Percentiles rank a stretch among this genome's conserved stretches.
phyloP scores from a whole-genome alignment of 2,113 vertebrate genomes.

The Sorex araneus region DNA sequence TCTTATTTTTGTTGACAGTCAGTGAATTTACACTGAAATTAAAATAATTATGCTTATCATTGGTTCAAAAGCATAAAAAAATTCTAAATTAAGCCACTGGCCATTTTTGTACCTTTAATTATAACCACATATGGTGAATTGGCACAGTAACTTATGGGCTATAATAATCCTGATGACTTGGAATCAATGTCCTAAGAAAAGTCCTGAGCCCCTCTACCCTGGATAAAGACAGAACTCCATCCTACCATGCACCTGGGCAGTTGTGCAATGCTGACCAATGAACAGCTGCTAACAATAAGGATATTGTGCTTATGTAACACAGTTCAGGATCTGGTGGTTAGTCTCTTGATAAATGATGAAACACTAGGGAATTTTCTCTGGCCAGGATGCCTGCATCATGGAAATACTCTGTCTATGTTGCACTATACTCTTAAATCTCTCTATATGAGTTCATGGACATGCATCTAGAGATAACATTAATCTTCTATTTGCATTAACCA shows the following conservation, averaged over 20 bases:
- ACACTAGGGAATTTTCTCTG: constrained; percentile 83
- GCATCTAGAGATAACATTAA: constrained; percentile 74
- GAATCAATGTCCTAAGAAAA: constrained; percentile 5
- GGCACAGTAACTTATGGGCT: constrained; percentile 30
- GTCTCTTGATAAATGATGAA: constrained; percentile 84
- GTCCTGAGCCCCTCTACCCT: constrained; percentile 24
- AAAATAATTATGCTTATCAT: constrained; percentile 19
- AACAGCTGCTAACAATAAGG: constrained; percentile 91
- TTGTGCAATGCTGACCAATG: constrained; percentile 88
- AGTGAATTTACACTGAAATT: constrained; percentile 37
- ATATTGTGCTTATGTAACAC: constrained; percentile 88
- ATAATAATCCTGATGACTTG: constrained; percentile 34
- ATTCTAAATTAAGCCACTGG: constrained; percentile 23
- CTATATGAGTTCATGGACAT: constrained; percentile 73
- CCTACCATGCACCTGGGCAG: constrained; percentile 87
- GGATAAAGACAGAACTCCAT: constrained; percentile 81
- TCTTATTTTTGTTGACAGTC: constrained; percentile 2
- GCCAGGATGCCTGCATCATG: constrained; percentile 80
- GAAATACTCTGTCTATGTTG: constrained; percentile 83
- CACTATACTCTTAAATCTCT: constrained; percentile 82
- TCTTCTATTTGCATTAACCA: constrained; percentile 53
- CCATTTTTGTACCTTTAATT: constrained; percentile 58
- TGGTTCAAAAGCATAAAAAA: constrained; percentile 30
- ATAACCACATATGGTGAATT: constrained; percentile 11
- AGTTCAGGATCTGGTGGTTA: constrained; percentile 86